These are phyloP conservation scores for Pentalonia nigronervosa DNA, from an alignment of 1,140 invertebrate genomes.

Conservation along the genomic window DNA sequence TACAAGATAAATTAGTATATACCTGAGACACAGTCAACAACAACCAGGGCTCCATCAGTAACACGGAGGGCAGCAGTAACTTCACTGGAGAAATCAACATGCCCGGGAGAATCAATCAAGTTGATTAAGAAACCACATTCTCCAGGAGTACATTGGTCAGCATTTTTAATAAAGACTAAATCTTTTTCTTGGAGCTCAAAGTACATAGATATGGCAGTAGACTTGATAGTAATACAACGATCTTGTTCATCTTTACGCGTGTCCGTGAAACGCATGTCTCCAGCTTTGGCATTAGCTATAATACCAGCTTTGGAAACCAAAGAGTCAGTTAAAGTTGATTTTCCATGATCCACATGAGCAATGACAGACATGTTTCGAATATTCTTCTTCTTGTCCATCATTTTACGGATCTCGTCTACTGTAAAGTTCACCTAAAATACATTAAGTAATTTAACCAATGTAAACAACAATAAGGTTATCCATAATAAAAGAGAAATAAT, in stretches of 20 bases:
- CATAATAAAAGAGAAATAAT: neutral
- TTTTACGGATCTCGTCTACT: conserved; percentile 97
- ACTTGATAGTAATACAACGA: conserved; percentile 99
- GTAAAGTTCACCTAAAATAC: conserved; percentile 97
- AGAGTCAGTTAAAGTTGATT: conserved; percentile 99
- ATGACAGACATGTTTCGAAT: conserved; percentile 99
- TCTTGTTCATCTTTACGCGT: conserved; percentile 99
- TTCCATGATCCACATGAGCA: conserved; percentile 99
- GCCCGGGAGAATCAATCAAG: conserved; percentile 97
- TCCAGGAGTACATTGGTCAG: conserved; percentile 87
- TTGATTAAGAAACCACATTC: conserved; percentile 98
- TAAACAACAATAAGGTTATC: neutral
- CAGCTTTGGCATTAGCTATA: conserved; percentile 97
- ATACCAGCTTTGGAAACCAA: conserved; percentile 99
- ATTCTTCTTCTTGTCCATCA: conserved; percentile 99
- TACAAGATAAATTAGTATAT: conserved; percentile 60
- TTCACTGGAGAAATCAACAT: conserved; percentile 99
- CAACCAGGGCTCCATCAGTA: conserved; percentile 97
- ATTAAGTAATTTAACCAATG: neutral
- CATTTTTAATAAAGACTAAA: conserved; percentile 86
- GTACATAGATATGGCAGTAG: conserved; percentile 99
- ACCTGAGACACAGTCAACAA: conserved; percentile 99
- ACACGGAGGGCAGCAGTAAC: conserved; percentile 98
- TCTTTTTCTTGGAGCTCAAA: conserved; percentile 95
- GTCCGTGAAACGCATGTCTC: conserved; percentile 98